Percentiles rank a stretch among this genome's conserved stretches.
phyloP scores from a whole-genome alignment of 1,140 invertebrate species.

The Pristionchus pacificus region DNA sequence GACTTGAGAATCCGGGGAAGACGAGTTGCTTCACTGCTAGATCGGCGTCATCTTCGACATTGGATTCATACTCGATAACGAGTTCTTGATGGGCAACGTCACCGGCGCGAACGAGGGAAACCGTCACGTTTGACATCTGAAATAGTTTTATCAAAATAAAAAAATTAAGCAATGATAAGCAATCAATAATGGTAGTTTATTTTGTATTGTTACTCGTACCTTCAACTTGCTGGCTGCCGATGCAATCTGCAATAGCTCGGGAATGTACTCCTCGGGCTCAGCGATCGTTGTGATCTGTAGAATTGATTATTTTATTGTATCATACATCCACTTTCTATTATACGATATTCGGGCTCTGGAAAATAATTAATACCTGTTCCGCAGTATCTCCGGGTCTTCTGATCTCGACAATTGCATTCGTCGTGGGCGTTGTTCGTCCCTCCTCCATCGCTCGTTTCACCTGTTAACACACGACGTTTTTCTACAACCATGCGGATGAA shows the following conservation, averaged over 20 bases:
- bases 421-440: conserved; percentile 2
- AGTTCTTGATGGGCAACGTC: conserved; percentile 25
- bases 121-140: conserved; percentile 28
- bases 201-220: background rate
- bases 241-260: conserved; percentile 30
- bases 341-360: too few relatives aligned
- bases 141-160: background rate
- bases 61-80: conserved; percentile 30
- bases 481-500: too few relatives aligned
- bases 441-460: conserved; percentile 20
- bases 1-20: background rate
- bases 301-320: background rate
- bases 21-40: conserved; percentile 3
- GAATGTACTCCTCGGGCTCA: conserved; percentile 27
- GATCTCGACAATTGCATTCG: conserved; percentile 22
- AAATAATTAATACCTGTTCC: conserved; percentile 12
- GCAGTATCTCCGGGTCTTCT: conserved; percentile 15
- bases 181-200: too few relatives aligned
- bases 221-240: conserved; percentile 32
- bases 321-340: too few relatives aligned
- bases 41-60: conserved; percentile 24
- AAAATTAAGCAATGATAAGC: too few relatives aligned
- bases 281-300: conserved; percentile 10
- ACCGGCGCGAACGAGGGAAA: conserved; percentile 20
- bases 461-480: background rate